Evolutionary conservation across 2,797 vertebrate species (phyloP).

Genomic region (Tenualosa ilisha): DNA sequence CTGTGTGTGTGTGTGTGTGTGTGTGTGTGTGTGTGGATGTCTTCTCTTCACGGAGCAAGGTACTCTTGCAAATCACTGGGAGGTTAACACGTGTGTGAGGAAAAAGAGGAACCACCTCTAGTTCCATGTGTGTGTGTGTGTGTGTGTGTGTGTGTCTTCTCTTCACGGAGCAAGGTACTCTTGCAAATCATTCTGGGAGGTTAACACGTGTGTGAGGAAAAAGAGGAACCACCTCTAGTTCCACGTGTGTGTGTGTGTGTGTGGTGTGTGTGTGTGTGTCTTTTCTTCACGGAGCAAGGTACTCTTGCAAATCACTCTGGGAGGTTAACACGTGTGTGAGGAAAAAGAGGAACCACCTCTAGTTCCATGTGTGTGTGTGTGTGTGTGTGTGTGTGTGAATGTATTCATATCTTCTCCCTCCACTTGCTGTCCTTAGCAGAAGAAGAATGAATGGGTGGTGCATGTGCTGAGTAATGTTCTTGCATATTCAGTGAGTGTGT

Average conservation of each 20-base stretch:
- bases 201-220: background rate
- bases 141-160: slow-evolving; percentile 13
- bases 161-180: background rate
- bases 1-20: slow-evolving; percentile 31
- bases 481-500: background rate
- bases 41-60: background rate
- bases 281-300: background rate
- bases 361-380: background rate
- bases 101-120: background rate
- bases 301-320: background rate
- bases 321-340: background rate
- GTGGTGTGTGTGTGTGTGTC: background rate
- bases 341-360: background rate
- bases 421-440: background rate
- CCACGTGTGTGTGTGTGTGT: background rate
- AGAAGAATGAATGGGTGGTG: background rate
- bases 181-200: background rate
- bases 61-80: background rate
- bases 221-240: background rate
- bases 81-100: background rate
- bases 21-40: background rate
- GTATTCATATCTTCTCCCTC: background rate
- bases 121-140: background rate
- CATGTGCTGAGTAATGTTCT: background rate
- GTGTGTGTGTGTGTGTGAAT: slow-evolving; percentile 6